Base-by-base conservation (phyloP, 2,888 invertebrate species). In the Physocephala rufipes region DNA sequence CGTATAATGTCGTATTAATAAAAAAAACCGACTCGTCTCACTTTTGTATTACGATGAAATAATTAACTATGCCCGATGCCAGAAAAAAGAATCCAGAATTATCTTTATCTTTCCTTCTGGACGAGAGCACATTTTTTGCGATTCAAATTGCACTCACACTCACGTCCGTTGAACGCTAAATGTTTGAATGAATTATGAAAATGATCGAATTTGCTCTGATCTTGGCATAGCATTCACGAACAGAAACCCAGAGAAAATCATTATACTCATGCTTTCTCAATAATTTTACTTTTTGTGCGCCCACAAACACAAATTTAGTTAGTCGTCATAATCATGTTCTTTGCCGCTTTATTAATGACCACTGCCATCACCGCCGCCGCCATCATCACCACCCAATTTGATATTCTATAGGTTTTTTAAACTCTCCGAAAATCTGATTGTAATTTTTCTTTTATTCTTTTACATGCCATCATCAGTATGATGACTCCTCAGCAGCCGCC, bases 111-210 rank as follows among this genome's bases (percentile, higher is more conserved):
- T 9, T 36, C 36, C 5, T 36, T 4, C 9, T 9, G 36, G 9
- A 36, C 36, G 36, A n/a, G n/a, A 9, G 9, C 36, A 36, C 36
- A 36, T 36, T 36, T 36, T 36, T 4, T 36, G 36, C 36, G 36
- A 36, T 36, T 7, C 36, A 9, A 36, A 36, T 36, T 36, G 36
- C 36, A 36, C 36, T 36, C 36, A 36, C 36, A 36, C 36, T 45
- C 67, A 67, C 67, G 67, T 58, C 58, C 62, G 61, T 26, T 36
- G 51, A 36, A 68, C 68, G 61, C 19, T 36, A 36, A 36, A 68
- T 62, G 68, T 62, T 68, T 62, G 51, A 68, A 68, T 51, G 36
- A 68, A 62, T 68, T 62, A 68, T 68, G 68, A 68, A 68, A 36
- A 62, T 51, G 49, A 49, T 62, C 36, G 68, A 19, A 47, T 51